Evolutionary conservation across 2,888 invertebrate species (phyloP), one percentile per base, ranked within the genome.

Genomic region (Hetaerina titia): DNA sequence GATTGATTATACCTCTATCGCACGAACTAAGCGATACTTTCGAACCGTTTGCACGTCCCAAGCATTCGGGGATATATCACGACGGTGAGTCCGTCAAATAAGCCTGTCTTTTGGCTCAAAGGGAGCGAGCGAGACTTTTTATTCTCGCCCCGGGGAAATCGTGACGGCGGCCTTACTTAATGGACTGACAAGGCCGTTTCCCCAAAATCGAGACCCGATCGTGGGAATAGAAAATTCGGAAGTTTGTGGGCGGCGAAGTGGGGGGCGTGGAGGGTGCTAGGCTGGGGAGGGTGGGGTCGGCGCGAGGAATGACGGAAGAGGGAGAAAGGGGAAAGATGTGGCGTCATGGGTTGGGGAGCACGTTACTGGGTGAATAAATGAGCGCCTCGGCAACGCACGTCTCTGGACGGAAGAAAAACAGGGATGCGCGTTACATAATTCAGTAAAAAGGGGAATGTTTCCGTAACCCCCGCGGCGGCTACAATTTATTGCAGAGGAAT

Each of bases 101-200:
- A 31, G 81, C 31, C 31, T 17, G 31, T 81, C 8, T 31, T 81
- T 81, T 15, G 81, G 81, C 81, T 81, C 31, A 13, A 11, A 31
- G 69, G 0, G 11, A n/a, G 69, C 60, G 17, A 60, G 13, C 25
- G 7, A 31, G 81, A 31, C 81, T 5, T 69, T 45, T 11, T 81
- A 11, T 31, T 81, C 31, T 81, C 31, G 81, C 81, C 81, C 25
- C 19, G 31, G 31, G 81, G 81, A 31, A 31, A 31, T 81, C 81
- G 81, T 81, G 81, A 81, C 81, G 81, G 25, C 81, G 81, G 81
- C 31, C 81, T 81, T 81, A 31, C 25, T 81, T 25, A 81, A 81
- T 81, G 81, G 81, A 13, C 81, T 81, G 81, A 25, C 81, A 81
- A 81, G 81, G 81, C 81, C 81, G 81, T 81, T 81, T 81, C 81